phyloP scores from a whole-genome alignment of 2,113 vertebrate species.

The Bombycilla garrulus region DNA sequence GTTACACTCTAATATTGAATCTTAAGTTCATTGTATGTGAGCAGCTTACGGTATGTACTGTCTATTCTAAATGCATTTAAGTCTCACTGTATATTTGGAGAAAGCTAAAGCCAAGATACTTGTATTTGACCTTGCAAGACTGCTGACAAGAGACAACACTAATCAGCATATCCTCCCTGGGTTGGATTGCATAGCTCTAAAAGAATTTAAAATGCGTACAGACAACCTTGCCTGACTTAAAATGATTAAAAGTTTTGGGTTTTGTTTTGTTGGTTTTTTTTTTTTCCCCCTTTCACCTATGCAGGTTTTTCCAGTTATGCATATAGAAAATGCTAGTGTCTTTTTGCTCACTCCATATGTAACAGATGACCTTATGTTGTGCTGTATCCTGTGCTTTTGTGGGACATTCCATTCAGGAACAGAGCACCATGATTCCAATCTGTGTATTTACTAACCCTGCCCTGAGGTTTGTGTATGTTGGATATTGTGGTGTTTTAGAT shows the following conservation, averaged over 20 bases:
- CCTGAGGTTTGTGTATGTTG: conserved; percentile 94
- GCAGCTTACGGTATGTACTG: conserved; percentile 87
- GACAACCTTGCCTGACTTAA: conserved; percentile 76
- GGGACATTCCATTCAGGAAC: conserved; percentile 91
- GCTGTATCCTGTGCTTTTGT: conserved; percentile 88
- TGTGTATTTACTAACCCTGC: conserved; percentile 87
- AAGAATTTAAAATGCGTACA: conserved; percentile 83
- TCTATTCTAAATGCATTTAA: conserved; percentile 90
- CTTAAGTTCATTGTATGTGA: conserved; percentile 90
- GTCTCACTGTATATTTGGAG: conserved; percentile 88
- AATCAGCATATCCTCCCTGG: conserved; percentile 86
- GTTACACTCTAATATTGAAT: conserved; percentile 90
- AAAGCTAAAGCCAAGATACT: conserved; percentile 80
- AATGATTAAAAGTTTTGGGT: conserved; percentile 62
- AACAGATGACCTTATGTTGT: conserved; percentile 84
- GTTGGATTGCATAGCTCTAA: conserved; percentile 84
- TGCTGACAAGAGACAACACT: conserved; percentile 89
- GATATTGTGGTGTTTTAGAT: conserved; percentile 98
- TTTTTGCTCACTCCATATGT: conserved; percentile 87
- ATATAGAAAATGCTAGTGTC: conserved; percentile 84
- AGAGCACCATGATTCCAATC: conserved; percentile 82
- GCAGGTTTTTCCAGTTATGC: conserved; percentile 84
- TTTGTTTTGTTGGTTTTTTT: background rate
- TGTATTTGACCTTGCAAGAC: conserved; percentile 84
- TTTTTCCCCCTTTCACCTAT: conserved; percentile 78